These are phyloP conservation scores for Neomicropteryx cornuta DNA, from an alignment of 1,140 invertebrate genomes.

Conservation along the genomic window DNA sequence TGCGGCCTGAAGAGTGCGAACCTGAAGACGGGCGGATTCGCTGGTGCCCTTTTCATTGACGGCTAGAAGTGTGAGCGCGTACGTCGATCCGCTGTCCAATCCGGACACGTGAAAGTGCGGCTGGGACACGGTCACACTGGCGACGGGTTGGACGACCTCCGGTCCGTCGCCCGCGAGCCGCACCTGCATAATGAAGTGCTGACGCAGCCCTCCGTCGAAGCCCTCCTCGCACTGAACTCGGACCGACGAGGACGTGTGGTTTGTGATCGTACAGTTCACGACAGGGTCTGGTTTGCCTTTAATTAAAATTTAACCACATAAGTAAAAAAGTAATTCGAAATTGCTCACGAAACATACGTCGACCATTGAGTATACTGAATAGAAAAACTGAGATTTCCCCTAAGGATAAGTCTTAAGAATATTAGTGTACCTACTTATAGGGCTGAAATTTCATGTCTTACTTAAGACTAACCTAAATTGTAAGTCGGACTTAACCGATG, in stretches of 20 bases:
- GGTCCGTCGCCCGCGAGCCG: slow-evolving; percentile 40
- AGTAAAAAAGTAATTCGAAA: no score
- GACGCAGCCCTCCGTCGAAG: slow-evolving; percentile 64
- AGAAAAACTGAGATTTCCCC: no score
- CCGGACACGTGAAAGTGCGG: slow-evolving; percentile 46
- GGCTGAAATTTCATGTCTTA: no score
- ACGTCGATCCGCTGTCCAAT: slow-evolving; percentile 49
- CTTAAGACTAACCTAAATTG: no score
- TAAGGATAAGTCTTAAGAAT: no score
- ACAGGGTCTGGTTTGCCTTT: slow-evolving; percentile 69
- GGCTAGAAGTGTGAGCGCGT: slow-evolving; percentile 50
- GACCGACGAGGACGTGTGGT: slow-evolving; percentile 64
- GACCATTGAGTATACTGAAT: no score
- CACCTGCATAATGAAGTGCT: slow-evolving; percentile 58
- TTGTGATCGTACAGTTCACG: slow-evolving; percentile 65
- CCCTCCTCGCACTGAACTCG: slow-evolving; percentile 68
- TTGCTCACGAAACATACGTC: no score
- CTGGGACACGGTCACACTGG: slow-evolving; percentile 37
- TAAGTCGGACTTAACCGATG: no score
- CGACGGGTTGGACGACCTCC: slow-evolving; percentile 37
- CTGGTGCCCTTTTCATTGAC: slow-evolving; percentile 55
- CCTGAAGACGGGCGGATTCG: slow-evolving; percentile 39
- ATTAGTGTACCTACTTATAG: no score
- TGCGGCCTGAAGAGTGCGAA: slow-evolving; percentile 56
- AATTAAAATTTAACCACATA: no score